Base-by-base conservation (phyloP, 2,797 vertebrate genomes). In the Siniperca undulata region DNA sequence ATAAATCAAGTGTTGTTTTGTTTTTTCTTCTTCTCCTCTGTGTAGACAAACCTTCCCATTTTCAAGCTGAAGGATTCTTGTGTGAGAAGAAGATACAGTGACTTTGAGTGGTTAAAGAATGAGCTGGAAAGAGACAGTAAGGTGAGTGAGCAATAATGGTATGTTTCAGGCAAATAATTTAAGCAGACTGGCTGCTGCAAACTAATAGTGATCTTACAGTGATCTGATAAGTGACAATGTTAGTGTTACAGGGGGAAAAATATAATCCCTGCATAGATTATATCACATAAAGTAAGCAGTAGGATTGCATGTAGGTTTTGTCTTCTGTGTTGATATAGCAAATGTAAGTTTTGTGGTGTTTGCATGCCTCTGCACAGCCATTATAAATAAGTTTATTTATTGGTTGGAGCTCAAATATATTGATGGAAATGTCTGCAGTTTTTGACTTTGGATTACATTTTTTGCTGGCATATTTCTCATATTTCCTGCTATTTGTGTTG, bases 71-170 rank as follows among this genome's bases (percentile, higher is more conserved):
- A 99, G 94, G 98, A 99, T 73, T 99, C 98, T 0, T 97, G 96
- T 74, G 98, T 99, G 87, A 96, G 97, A 83, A 97, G 98, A 95
- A 96, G 98, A 96, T 99, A 99, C 94, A 99, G 98, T 4, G 98
- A 99, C 93, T 99, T 99, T 85, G 98, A 99, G 81, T 99, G 98
- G 98, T 93, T 99, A 93, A 99, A 99, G 94, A 99, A 98, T 90
- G 98, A 99, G 93, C 94, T 99, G 96, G 98, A 99, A 91, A 95
- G 98, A 94, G 98, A 99, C 96, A 99, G 98, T 94, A 99, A 99
- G 98, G 98, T 98, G 92, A 95, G 96, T 75, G 70, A 82, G 30
- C 14, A 38, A 6, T 73, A 19, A 68, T 42, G 27, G 2, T 3
- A 24, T 17, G 20, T 66, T 34, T 11, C 69, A 40, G 27, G 50